Base-by-base conservation (phyloP, 2,888 invertebrate genomes). In the Busseola fusca region DNA sequence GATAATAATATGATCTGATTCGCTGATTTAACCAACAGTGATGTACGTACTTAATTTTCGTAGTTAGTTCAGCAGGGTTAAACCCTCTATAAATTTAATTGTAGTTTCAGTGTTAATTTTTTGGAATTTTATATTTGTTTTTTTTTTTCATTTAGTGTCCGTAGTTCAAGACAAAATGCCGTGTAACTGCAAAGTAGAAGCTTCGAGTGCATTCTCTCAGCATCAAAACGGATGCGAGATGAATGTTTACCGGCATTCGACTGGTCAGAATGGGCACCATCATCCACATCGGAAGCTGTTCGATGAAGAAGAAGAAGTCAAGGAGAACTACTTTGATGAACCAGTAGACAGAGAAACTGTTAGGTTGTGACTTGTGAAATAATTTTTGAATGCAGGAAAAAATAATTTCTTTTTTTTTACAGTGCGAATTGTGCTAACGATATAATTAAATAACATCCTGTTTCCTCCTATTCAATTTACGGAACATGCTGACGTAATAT, bases 261-360 rank as follows among this genome's bases (percentile, higher is more conserved):
- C 84, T 14, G 86, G 83, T 42, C 80, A 81, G 56, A 88, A 89
- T 40, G 83, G 86, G 50, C 78, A 82, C 59, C 91, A 90, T 65
- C 83, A 84, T 30, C 90, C 91, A 5, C 92, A 93, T 81, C 88
- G 92, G 78, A 93, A 87, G 78, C 84, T 87, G 52, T 90, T 87
- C 80, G 88, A 90, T 71, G 86, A 89, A 10, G 80, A 78, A 37
- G 73, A 81, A 69, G 81, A 81, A 67, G 58, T 76, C 18, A 72
- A 65, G 72, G 74, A 75, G 76, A 64, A 63, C 68, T 42, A 73
- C 64, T 40, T 68, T 69, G 52, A 74, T 30, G 82, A 83, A 58
- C 85, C 87, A 82, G 84, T 82, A 72, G 87, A 89, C 50, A 73
- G 65, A 60, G 85, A 87, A 42, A 77, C 75, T 74, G 89, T 94